Conservation (phyloP, 1,140 invertebrate species). For the Piezodorus guildinii region DNA sequence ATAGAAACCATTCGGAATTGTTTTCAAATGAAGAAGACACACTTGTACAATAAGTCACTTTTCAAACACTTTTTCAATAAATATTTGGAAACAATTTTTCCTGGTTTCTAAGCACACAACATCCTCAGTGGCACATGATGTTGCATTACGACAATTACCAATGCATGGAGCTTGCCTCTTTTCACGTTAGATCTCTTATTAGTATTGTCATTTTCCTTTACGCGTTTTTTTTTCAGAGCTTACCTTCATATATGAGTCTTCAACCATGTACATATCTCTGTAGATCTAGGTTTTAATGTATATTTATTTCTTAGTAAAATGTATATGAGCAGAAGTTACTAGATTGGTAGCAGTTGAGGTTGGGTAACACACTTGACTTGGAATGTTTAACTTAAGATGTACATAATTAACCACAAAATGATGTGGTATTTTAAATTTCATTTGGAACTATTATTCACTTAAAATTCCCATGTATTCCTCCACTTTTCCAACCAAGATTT, state of each 20-base stretch:
- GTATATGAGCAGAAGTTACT: too few relatives aligned
- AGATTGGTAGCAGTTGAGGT: too few relatives aligned
- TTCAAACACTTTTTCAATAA: too few relatives aligned
- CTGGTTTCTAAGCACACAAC: conserved; percentile 8
- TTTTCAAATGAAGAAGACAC: not conserved
- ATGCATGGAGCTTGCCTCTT: conserved; percentile 15
- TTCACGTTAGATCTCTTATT: conserved; percentile 12
- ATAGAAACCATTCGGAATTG: conserved; percentile 7
- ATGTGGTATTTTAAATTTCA: too few relatives aligned
- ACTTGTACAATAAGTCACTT: too few relatives aligned
- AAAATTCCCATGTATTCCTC: too few relatives aligned
- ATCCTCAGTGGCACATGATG: conserved; percentile 15
- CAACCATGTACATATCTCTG: conserved; percentile 8
- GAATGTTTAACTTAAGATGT: too few relatives aligned
- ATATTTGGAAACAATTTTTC: not conserved
- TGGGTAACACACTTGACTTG: too few relatives aligned
- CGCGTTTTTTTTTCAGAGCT: conserved; percentile 13
- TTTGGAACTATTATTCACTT: too few relatives aligned
- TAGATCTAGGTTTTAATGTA: conserved; percentile 3
- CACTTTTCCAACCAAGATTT: too few relatives aligned
- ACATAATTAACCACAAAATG: too few relatives aligned
- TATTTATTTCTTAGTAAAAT: too few relatives aligned
- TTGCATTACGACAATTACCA: conserved; percentile 14
- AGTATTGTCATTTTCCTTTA: conserved; percentile 7
- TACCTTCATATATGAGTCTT: conserved; percentile 6